A percentile compares a stretch with the other conserved stretches of the same genome.
Evolutionary conservation across 2,888 invertebrate genomes (phyloP).

Genomic region (Aproaerema taeniolella): DNA sequence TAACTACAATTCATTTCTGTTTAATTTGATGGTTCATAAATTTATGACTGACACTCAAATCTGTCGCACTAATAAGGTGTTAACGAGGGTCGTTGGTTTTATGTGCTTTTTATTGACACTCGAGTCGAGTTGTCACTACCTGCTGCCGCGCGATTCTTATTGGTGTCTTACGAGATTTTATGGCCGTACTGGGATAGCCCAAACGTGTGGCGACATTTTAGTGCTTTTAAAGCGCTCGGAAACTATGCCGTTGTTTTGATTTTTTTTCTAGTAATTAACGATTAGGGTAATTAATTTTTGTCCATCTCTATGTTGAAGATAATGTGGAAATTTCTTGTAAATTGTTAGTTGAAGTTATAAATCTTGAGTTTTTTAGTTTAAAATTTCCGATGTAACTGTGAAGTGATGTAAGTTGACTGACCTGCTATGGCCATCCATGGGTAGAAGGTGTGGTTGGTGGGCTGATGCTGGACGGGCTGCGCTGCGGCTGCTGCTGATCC

Average conservation of each 20-base stretch:
- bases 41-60: conserved; percentile 59
- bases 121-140: conserved; percentile 45
- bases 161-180: conserved; percentile 48
- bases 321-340: conserved; percentile 7
- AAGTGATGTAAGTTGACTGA: conserved; percentile 69
- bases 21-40: conserved; percentile 55
- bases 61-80: conserved; percentile 65
- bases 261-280: conserved; percentile 12
- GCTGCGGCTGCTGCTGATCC: conserved; percentile 87
- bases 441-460: conserved; percentile 95
- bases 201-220: conserved; percentile 50
- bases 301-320: conserved; percentile 6
- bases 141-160: conserved; percentile 47
- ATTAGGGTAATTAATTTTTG: conserved; percentile 29
- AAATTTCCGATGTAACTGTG: background rate
- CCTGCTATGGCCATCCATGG: conserved; percentile 99
- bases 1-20: no score
- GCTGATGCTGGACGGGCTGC: conserved; percentile 92
- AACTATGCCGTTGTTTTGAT: conserved; percentile 17
- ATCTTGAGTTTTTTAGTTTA: conserved; percentile 5
- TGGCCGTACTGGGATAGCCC: conserved; percentile 20
- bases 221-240: conserved; percentile 26
- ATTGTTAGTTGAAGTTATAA: conserved; percentile 4
- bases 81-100: conserved; percentile 70
- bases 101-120: conserved; percentile 70